A percentile compares a stretch with the other conserved stretches of the same genome.
Evolutionary conservation across 2,888 invertebrate species (phyloP).

Genomic region (Microdon myrmicae): DNA sequence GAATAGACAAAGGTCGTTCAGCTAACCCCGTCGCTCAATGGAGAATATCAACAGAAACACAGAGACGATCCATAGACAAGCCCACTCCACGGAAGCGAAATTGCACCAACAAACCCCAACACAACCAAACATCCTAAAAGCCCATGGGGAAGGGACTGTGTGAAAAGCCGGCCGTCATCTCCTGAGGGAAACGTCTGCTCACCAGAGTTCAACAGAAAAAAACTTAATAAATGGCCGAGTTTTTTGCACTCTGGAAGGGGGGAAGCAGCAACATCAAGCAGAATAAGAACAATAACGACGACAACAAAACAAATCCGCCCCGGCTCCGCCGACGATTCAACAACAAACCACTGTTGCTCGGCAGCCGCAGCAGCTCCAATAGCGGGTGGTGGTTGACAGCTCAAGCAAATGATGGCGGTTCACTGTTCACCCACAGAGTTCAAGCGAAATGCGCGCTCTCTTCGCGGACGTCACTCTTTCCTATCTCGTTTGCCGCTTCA

Average conservation of each 20-base stretch:
- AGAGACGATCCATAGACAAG: slow-evolving; percentile 11
- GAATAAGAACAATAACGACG: not conserved
- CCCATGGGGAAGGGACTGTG: not conserved
- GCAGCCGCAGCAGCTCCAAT: not conserved
- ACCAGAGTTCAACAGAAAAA: slow-evolving; percentile 38
- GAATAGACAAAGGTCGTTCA: too few species aligned
- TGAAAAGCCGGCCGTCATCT: slow-evolving; percentile 19
- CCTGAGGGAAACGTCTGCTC: slow-evolving; percentile 34
- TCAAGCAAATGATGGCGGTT: slow-evolving; percentile 5
- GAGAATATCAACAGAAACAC: not conserved
- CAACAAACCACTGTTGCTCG: slow-evolving; percentile 7
- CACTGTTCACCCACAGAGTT: slow-evolving; percentile 18
- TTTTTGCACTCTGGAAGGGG: slow-evolving; percentile 50
- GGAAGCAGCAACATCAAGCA: not conserved
- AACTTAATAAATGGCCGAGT: slow-evolving; percentile 55
- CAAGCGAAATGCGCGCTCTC: slow-evolving; percentile 32
- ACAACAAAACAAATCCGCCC: slow-evolving; percentile 40
- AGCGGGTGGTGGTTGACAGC: slow-evolving; percentile 18
- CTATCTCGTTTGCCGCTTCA: slow-evolving; percentile 5
- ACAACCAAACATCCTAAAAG: too few species aligned
- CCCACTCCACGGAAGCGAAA: slow-evolving; percentile 5
- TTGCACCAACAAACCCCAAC: not conserved
- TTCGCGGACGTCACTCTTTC: slow-evolving; percentile 13
- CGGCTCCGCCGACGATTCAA: slow-evolving; percentile 1
- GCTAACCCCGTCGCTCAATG: too few species aligned